Conservation (phyloP, 1,140 invertebrate species). For the Drosophila miranda region DNA sequence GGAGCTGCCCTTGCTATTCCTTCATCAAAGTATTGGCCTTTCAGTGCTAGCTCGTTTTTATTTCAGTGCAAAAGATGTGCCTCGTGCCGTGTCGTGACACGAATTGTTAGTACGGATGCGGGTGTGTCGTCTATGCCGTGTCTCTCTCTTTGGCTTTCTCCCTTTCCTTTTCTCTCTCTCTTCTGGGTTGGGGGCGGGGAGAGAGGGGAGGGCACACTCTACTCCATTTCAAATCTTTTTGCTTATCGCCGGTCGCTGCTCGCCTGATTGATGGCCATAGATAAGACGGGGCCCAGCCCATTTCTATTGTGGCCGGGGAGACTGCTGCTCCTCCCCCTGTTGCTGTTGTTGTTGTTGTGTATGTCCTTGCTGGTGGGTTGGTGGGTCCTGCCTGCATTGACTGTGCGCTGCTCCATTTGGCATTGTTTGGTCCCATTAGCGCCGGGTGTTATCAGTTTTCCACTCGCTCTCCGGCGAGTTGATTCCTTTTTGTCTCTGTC, state of each 20-base stretch:
- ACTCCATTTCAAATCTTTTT: constrained; percentile 82
- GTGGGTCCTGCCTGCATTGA: constrained; percentile 29
- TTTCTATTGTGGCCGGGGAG: constrained; percentile 27
- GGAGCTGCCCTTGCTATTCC: neutral
- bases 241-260: constrained; percentile 79
- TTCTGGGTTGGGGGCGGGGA: neutral
- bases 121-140: too few relatives aligned
- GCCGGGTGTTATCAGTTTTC: constrained; percentile 78
- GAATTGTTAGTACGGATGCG: too few relatives aligned
- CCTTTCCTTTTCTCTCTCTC: neutral
- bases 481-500: constrained; percentile 51
- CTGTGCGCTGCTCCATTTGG: constrained; percentile 74
- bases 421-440: constrained; percentile 82
- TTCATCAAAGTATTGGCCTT: neutral
- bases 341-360: constrained; percentile 26
- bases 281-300: constrained; percentile 74
- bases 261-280: constrained; percentile 82
- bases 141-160: too few relatives aligned
- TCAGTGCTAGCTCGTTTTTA: neutral
- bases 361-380: constrained; percentile 30
- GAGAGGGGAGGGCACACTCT: constrained; percentile 57
- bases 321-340: neutral
- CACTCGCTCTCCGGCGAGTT: constrained; percentile 57
- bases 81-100: neutral
- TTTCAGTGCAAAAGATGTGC: too few relatives aligned